Evolutionary conservation across 2,113 vertebrate species (phyloP).

Genomic region (Jacana jacana): DNA sequence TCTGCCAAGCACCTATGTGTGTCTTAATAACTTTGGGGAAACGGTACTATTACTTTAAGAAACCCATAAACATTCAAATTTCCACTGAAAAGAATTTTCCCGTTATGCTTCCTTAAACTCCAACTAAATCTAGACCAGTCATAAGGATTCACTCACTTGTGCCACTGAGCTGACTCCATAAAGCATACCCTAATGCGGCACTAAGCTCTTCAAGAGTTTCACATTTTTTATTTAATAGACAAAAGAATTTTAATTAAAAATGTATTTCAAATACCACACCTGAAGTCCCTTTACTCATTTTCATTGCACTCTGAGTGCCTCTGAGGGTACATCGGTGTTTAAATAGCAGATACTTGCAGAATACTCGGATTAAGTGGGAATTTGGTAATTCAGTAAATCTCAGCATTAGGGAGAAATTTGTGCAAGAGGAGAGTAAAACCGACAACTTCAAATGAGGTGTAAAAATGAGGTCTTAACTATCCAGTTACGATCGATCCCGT

Average conservation of each 20-base stretch:
- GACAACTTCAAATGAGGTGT: constrained; percentile 1
- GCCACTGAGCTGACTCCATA: not conserved
- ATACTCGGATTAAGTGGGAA: not conserved
- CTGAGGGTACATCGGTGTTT: not conserved
- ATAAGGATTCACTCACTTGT: not conserved
- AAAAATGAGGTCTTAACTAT: constrained; percentile 27
- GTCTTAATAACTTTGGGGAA: not conserved
- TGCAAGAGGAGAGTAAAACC: not conserved
- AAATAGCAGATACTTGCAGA: not conserved
- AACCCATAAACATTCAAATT: not conserved
- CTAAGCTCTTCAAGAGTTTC: not conserved
- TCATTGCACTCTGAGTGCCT: not conserved
- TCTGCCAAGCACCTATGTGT: not conserved
- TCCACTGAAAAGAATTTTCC: not conserved
- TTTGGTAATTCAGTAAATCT: not conserved
- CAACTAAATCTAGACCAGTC: not conserved
- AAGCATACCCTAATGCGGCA: not conserved
- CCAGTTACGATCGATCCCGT: not conserved
- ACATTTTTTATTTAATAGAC: not conserved
- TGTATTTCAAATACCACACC: not conserved
- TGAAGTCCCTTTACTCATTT: not conserved
- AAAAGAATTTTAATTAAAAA: constrained; percentile 1
- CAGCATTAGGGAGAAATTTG: not conserved
- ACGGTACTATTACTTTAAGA: not conserved
- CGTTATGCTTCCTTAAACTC: not conserved